Evolutionary conservation across 1,140 invertebrate species (phyloP).

Genomic region (Drosophila watanabei): DNA sequence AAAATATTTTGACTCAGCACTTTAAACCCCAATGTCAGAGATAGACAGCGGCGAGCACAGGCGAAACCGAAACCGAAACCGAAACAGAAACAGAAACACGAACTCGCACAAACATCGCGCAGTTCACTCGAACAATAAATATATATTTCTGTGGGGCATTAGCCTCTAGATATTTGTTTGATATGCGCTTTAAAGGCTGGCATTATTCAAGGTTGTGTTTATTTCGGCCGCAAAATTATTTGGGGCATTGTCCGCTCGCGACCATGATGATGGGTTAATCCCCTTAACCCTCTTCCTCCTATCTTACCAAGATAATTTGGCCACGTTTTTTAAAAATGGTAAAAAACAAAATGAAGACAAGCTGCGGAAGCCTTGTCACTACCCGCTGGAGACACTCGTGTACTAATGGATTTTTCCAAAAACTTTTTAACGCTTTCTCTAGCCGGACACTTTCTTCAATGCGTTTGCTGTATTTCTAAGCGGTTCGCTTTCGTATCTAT

Average conservation of each 20-base stretch:
- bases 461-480: conserved; percentile 2
- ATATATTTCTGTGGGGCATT: conserved; percentile 50
- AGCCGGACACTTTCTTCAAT: conserved; percentile 7
- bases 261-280: conserved; percentile 35
- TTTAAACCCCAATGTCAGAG: conserved; percentile 72
- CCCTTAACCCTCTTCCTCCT: conserved; percentile 4
- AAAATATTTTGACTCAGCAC: conserved; percentile 72
- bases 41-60: conserved; percentile 22
- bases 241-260: conserved; percentile 50
- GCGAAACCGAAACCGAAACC: neutral
- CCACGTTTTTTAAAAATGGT: neutral
- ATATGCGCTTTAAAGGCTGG: conserved; percentile 55
- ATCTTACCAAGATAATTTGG: conserved; percentile 24
- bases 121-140: conserved; percentile 17
- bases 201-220: conserved; percentile 59
- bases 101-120: conserved; percentile 24
- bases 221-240: conserved; percentile 49
- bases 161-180: conserved; percentile 58
- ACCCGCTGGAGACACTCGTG: conserved; percentile 1
- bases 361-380: conserved; percentile 1
- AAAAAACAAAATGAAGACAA: conserved; percentile 5
- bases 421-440: conserved; percentile 4
- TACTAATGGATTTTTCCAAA: conserved; percentile 26
- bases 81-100: conserved; percentile 33
- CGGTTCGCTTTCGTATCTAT: neutral